Percentiles rank a stretch among this genome's conserved stretches.
phyloP scores from a whole-genome alignment of 2,797 vertebrate genomes.

The Ctenopoma kingsleyae region DNA sequence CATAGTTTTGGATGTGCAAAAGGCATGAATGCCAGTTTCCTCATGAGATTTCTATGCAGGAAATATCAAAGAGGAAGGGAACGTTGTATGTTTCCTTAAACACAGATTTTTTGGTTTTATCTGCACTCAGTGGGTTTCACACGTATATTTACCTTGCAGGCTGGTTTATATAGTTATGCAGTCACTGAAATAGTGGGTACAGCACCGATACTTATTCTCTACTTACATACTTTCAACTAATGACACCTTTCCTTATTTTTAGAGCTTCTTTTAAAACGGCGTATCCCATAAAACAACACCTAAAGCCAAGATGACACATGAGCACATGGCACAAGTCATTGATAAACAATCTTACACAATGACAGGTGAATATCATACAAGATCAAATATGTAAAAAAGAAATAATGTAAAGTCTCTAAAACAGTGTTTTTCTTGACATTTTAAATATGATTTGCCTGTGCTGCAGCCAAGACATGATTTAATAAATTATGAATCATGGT shows the following conservation, averaged over 20 bases:
- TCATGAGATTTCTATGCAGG: background rate
- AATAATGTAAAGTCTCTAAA: constrained; percentile 21
- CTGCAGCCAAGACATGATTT: constrained; percentile 24
- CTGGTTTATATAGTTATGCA: constrained; percentile 16
- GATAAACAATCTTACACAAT: constrained; percentile 2
- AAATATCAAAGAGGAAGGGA: constrained; percentile 19
- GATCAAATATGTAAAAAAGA: background rate
- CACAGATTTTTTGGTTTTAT: background rate
- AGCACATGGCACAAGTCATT: background rate
- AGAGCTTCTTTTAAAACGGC: background rate
- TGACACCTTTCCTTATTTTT: background rate
- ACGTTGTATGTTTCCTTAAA: constrained; percentile 8
- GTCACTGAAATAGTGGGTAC: background rate
- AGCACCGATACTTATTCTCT: background rate
- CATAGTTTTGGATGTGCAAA: constrained; percentile 14
- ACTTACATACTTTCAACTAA: constrained; percentile 4
- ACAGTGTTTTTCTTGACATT: constrained; percentile 23
- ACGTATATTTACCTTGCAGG: constrained; percentile 7
- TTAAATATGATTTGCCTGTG: constrained; percentile 26
- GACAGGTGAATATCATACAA: constrained; percentile 9
- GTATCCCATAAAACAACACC: background rate
- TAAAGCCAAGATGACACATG: background rate
- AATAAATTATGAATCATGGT: constrained; percentile 52
- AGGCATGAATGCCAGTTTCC: constrained; percentile 10
- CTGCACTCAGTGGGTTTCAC: constrained; percentile 1